These are phyloP conservation scores for Drosophila paracracens DNA, from an alignment of 2,888 invertebrate genomes.

Conservation along the genomic window DNA sequence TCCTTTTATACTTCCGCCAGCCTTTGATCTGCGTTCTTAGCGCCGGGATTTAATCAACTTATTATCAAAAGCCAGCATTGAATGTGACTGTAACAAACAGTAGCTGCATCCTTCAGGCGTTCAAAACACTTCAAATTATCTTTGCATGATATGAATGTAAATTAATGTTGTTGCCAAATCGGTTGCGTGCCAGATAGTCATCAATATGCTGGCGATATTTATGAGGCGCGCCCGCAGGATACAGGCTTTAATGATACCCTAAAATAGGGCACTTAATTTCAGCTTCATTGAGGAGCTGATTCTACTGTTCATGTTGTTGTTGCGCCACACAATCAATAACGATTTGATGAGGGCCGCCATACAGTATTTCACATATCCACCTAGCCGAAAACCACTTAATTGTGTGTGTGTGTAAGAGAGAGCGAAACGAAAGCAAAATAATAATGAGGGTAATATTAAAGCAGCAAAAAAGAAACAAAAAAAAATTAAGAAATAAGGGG, in stretches of 20 bases:
- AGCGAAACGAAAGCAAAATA: slow-evolving; percentile 70
- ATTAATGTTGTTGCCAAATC: slow-evolving; percentile 37
- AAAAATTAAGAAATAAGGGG: background rate
- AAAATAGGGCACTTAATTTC: slow-evolving; percentile 77
- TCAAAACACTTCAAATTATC: slow-evolving; percentile 79
- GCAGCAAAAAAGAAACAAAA: slow-evolving; percentile 19
- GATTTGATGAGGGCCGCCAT: slow-evolving; percentile 69
- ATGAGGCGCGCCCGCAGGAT: slow-evolving; percentile 81
- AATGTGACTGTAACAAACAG: slow-evolving; percentile 40
- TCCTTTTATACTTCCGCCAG: background rate
- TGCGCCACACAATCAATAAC: slow-evolving; percentile 67
- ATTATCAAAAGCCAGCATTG: slow-evolving; percentile 23
- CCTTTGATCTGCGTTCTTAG: background rate
- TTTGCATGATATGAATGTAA: slow-evolving; percentile 34
- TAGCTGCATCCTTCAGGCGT: slow-evolving; percentile 57
- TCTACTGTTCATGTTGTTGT: slow-evolving; percentile 19
- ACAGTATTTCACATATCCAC: slow-evolving; percentile 67
- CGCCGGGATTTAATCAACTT: slow-evolving; percentile 22
- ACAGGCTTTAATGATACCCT: slow-evolving; percentile 79
- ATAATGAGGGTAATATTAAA: slow-evolving; percentile 75
- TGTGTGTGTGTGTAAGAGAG: slow-evolving; percentile 18
- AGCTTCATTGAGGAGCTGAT: slow-evolving; percentile 51
- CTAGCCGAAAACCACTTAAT: slow-evolving; percentile 69
- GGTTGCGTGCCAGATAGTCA: slow-evolving; percentile 77
- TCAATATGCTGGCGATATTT: slow-evolving; percentile 80